Percentiles rank a stretch among this genome's conserved stretches.
These are phyloP conservation scores for Diadumene lineata DNA, from an alignment of 92 coral and sea anemone genomes.

Conservation along the genomic window DNA sequence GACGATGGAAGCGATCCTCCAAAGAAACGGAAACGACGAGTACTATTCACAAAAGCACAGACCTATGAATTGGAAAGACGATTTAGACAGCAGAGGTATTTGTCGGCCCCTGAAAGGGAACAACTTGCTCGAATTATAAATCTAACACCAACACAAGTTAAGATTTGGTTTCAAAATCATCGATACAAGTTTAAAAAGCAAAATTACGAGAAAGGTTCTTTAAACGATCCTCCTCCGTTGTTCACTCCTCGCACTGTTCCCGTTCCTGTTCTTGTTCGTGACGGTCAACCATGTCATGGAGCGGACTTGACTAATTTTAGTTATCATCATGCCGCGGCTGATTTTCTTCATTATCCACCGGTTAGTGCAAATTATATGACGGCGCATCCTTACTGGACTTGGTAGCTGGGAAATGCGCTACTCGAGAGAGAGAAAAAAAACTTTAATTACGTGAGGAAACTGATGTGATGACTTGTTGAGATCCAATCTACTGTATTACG, in stretches of 20 bases:
- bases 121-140: slow-evolving; percentile 93
- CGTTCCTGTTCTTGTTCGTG: slow-evolving; percentile 85
- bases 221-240: slow-evolving; percentile 76
- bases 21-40: slow-evolving; percentile 97
- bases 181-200: slow-evolving; percentile 99
- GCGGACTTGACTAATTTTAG: slow-evolving; percentile 70
- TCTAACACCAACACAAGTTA: slow-evolving; percentile 98
- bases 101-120: slow-evolving; percentile 98
- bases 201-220: slow-evolving; percentile 78
- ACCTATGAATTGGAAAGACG: slow-evolving; percentile 98
- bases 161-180: slow-evolving; percentile 99
- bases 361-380: slow-evolving; percentile 69
- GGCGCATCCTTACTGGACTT: slow-evolving; percentile 84
- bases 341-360: slow-evolving; percentile 83
- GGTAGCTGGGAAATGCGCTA: slow-evolving; percentile 49
- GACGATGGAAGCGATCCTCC: slow-evolving; percentile 77
- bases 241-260: slow-evolving; percentile 93
- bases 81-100: slow-evolving; percentile 92
- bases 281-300: slow-evolving; percentile 88
- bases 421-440: slow-evolving; percentile 18
- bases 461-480: slow-evolving; percentile 52
- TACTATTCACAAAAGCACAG: slow-evolving; percentile 95
- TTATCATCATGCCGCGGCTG: slow-evolving; percentile 84
- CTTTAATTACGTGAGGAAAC: slow-evolving; percentile 40
- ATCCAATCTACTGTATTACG: slow-evolving; percentile 39